A percentile compares a stretch with the other conserved stretches of the same genome.
phyloP scores from a whole-genome alignment of 2,888 invertebrate genomes.

The Idaea aversata region DNA sequence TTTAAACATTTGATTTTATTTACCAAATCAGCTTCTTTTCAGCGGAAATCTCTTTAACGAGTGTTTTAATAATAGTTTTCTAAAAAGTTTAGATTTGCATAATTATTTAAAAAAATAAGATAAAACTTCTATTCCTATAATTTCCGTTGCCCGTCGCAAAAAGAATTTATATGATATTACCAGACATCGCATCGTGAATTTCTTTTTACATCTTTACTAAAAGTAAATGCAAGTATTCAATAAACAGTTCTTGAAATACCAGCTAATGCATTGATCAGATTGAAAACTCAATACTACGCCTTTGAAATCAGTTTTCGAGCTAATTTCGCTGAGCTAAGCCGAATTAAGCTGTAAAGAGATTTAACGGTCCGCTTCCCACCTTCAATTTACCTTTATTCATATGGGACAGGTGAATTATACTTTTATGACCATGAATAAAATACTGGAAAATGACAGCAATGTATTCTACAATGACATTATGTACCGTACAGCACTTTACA shows the following conservation, averaged over 20 bases:
- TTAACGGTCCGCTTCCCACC: slow-evolving; percentile 44
- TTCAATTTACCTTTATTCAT: slow-evolving; percentile 46
- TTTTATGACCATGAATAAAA: slow-evolving; percentile 40
- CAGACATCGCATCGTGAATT: neutral
- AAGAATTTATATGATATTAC: neutral
- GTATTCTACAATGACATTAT: slow-evolving; percentile 28
- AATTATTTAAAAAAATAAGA: too few relatives aligned
- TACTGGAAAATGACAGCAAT: slow-evolving; percentile 35
- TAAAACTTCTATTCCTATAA: too few relatives aligned
- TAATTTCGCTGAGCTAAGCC: slow-evolving; percentile 37
- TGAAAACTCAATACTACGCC: slow-evolving; percentile 19
- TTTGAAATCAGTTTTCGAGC: slow-evolving; percentile 28
- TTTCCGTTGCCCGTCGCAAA: too few relatives aligned
- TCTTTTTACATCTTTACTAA: neutral
- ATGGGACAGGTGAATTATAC: slow-evolving; percentile 40
- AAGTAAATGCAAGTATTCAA: slow-evolving; percentile 1
- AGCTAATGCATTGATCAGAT: neutral
- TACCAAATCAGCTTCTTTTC: too few relatives aligned
- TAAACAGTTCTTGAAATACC: neutral
- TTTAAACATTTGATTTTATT: too few relatives aligned
- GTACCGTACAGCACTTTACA: slow-evolving; percentile 4
- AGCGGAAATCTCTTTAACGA: too few relatives aligned
- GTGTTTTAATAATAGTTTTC: too few relatives aligned
- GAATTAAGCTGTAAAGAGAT: slow-evolving; percentile 45
- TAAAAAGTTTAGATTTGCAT: too few relatives aligned